phyloP scores from a whole-genome alignment of 2,888 invertebrate genomes.

The Abrostola triplasia region DNA sequence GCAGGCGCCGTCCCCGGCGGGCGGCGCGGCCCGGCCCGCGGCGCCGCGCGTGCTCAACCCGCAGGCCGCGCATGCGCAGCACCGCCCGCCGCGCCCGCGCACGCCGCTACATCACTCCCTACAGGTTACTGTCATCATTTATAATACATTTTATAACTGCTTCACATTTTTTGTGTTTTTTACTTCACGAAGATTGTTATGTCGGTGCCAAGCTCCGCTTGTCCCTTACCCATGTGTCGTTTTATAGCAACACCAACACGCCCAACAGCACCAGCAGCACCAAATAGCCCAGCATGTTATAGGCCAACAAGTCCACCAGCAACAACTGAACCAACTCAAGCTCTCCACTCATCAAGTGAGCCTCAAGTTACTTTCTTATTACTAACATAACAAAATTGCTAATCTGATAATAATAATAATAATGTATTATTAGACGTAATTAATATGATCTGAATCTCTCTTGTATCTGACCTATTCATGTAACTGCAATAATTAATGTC shows the following conservation, averaged over 20 bases:
- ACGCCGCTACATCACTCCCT: slow-evolving; percentile 66
- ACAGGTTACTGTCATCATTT: slow-evolving; percentile 59
- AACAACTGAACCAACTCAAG: slow-evolving; percentile 78
- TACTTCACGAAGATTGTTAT: no score
- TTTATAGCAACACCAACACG: slow-evolving; percentile 55
- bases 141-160: neutral
- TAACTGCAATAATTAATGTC: neutral
- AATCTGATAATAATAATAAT: neutral
- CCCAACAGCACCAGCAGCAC: slow-evolving; percentile 66
- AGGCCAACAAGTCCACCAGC: slow-evolving; percentile 73
- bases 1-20: slow-evolving; percentile 31
- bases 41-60: slow-evolving; percentile 76
- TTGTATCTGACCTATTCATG: no score
- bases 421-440: no score
- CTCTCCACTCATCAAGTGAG: slow-evolving; percentile 77
- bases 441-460: no score
- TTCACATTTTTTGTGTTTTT: no score
- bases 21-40: slow-evolving; percentile 36
- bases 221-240: slow-evolving; percentile 31
- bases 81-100: slow-evolving; percentile 72
- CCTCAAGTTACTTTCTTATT: slow-evolving; percentile 6
- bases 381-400: neutral
- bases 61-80: slow-evolving; percentile 72
- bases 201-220: slow-evolving; percentile 16
- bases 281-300: slow-evolving; percentile 74